Base-by-base conservation (phyloP, 2,888 invertebrate species). In the Cheilosia pagana region DNA sequence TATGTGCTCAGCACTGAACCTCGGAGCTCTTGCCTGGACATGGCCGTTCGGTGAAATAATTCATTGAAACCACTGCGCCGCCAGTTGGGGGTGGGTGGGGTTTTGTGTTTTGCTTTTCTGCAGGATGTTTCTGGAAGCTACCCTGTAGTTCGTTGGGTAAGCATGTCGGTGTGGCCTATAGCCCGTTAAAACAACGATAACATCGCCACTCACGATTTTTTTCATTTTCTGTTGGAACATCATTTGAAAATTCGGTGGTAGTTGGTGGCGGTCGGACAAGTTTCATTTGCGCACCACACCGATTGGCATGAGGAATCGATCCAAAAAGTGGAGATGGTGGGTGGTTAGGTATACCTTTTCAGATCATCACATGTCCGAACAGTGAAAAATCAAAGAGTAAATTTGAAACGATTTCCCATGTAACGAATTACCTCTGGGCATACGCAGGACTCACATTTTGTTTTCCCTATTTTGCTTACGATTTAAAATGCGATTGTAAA, bases 131-230 rank as follows among this genome's bases (percentile, higher is more conserved):
- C 57, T 82, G 71, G 19, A 67, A 74, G 71, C 74, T 67, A 65
- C 72, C 74, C 53, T 55, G 28, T 53, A 67, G 74, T 68, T 63
- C 45, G 78, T 60, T 77, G 62, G 74, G 59, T 35, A 70, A 70
- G 74, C 48, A 72, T 75, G 78, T 86, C 81, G 71, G 57, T 75
- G 77, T 62, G 71, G 81, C 87, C 81, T 72, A 67, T 67, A 60
- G 79, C 79, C 75, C 74, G 83, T 85, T 85, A 85, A 85, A 85
- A 85, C 79, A 85, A 79, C 75, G 79, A 85, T 85, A 79, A 75
- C 75, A 85, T 79, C 79, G 59, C 79, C 75, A 79, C 79, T 85
- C 71, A 65, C n/a, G 31, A 52, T 25, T 16, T 65, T 50, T 63
- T 60, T 31, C 39, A 43, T 6, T n/a, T 35, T 45, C 72, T 74